Percentiles rank a stretch among this genome's conserved stretches.
These are phyloP conservation scores for Synaphobranchus kaupii DNA, from an alignment of 2,797 vertebrate species.

Conservation along the genomic window DNA sequence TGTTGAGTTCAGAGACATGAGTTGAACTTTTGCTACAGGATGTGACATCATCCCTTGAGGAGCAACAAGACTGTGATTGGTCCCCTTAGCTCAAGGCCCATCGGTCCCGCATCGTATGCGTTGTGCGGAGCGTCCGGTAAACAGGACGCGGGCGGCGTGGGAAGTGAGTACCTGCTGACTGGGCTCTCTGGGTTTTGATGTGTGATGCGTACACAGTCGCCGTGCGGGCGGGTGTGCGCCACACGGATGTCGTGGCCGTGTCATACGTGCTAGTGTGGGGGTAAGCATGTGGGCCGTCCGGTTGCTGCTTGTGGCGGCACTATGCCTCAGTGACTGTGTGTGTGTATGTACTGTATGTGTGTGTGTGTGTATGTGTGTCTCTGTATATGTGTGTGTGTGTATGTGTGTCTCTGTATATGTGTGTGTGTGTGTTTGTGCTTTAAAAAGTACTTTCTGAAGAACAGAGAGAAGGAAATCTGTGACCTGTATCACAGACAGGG, in stretches of 20 bases:
- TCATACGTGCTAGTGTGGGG: not conserved
- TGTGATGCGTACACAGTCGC: not conserved
- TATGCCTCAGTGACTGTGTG: not conserved
- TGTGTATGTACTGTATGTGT: no score
- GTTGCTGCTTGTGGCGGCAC: not conserved
- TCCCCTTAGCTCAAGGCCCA: not conserved
- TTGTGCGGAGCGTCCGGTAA: no score
- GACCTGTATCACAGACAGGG: no score
- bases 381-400: no score
- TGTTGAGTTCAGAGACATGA: not conserved
- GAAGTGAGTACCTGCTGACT: not conserved
- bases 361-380: not conserved
- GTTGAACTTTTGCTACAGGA: not conserved
- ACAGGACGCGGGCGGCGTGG: not conserved
- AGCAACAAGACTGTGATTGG: not conserved
- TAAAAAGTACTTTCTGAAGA: no score
- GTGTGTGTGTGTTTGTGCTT: not conserved
- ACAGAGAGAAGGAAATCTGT: no score
- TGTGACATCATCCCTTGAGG: not conserved
- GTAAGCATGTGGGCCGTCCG: not conserved
- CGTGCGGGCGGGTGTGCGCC: conserved; percentile 57
- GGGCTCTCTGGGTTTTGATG: not conserved
- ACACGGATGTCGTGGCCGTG: not conserved
- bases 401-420: not conserved
- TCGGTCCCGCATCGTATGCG: no score